Conservation (phyloP, 2,888 invertebrate species). For the Galeruca laticollis region DNA sequence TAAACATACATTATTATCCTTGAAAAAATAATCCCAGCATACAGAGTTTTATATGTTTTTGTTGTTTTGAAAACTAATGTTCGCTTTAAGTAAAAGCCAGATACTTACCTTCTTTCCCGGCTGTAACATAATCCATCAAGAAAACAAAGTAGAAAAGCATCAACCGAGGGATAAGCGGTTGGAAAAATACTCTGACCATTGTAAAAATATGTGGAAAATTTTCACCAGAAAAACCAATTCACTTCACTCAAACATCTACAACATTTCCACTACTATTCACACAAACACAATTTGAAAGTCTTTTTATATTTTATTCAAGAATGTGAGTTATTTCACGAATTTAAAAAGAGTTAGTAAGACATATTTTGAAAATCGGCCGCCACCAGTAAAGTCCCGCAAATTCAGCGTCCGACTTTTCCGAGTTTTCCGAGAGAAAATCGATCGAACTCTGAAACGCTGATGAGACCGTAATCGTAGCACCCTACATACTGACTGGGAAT, state of each 20-base stretch:
- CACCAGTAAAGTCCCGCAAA: conserved; percentile 1
- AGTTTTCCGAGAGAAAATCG: conserved; percentile 47
- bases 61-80: neutral
- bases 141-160: conserved; percentile 47
- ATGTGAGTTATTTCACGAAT: neutral
- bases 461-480: conserved; percentile 58
- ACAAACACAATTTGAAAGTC: conserved; percentile 23
- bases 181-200: conserved; percentile 35
- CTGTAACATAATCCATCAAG: conserved; percentile 49
- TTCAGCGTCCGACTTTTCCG: conserved; percentile 18
- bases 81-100: neutral
- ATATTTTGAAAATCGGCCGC: neutral
- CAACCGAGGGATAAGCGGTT: conserved; percentile 43
- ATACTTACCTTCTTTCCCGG: conserved; percentile 44
- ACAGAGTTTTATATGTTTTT: no score
- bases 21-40: no score
- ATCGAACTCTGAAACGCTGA: conserved; percentile 55
- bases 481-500: conserved; percentile 61
- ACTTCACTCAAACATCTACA: conserved; percentile 43
- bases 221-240: conserved; percentile 30
- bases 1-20: no score
- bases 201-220: conserved; percentile 28
- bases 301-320: neutral
- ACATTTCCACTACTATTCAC: conserved; percentile 21
- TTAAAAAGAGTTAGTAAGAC: neutral